Base-by-base conservation (phyloP, 2,797 vertebrate genomes). In the Cossypha niveicapilla region DNA sequence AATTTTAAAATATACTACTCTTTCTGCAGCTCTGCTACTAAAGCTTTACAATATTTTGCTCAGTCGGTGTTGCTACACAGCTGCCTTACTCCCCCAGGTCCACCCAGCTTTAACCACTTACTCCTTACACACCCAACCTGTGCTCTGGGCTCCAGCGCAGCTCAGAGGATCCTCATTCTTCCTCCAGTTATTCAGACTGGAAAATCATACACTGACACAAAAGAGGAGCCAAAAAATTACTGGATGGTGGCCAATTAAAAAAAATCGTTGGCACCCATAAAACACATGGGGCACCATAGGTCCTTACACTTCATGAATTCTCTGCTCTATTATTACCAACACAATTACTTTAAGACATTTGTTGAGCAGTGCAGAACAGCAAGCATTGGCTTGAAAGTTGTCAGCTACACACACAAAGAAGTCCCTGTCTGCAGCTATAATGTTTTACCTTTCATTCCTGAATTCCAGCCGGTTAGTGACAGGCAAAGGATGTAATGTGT, bases 271-370 rank as follows among this genome's bases (percentile, higher is more conserved):
- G 81, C 86, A 83, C 39, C 56, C 21, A 10, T 28, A n/a, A 65
- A 83, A 79, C 61, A 84, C 28, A 47, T 1, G 11, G 63, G 66
- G 61, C 71, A 80, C 44, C 41, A 61, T 0, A 75, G n/a, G 44
- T 75, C 73, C 90, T 94, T 86, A 79, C 78, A 95, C 80, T 78
- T 92, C 63, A 90, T 63, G n/a, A 94, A 85, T 86, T 85, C 78
- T 87, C 48, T 86, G 57, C 62, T 86, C 65, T 67, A 47, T 75
- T 94, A 41, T 85, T 96, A 82, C 67, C 78, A 79, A 68, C 71
- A 90, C 65, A 90, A 88, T 92, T 83, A 83, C 53, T 90, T 45
- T 10, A 22, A 53, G 79, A 76, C 76, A 61, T 75, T 80, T 74
- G 63, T 71, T 80, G 61, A 95, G 68, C 42, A 67, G 41, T 7